Base-by-base conservation (phyloP, 2,113 vertebrate genomes). In the Heterotilapia buettikoferi region DNA sequence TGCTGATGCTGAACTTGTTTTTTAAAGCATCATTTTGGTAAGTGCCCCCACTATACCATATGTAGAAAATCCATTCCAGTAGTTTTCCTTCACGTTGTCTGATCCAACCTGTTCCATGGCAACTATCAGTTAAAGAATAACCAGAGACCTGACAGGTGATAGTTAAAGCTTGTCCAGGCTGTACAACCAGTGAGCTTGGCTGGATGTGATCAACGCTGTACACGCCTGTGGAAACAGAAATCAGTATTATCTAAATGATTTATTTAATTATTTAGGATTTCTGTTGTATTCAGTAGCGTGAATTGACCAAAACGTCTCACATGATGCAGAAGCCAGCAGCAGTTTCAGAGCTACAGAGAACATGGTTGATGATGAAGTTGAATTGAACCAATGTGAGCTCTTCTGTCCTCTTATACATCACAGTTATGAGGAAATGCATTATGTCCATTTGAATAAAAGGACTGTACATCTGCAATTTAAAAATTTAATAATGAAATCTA, bases 1-100 rank as follows among this genome's bases (percentile, higher is more conserved):
- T 93, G 53, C 31, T 63, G 63, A 86, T 36, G 6, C 52, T 79
- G 80, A 92, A 93, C 83, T 89, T 93, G 83, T 29, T 91, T 54
- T 94, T 92, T 14, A 92, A 61, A 52, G 84, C 81, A 43, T 73
- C 1, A 47, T 47, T 8, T 47, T 47, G 45, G 14, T 47, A 47
- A 47, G 45, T 47, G 14, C 1, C 2, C 45, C 45, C 14, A 47
- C 1, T 1, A 47, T 0, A 16, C 45, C 45, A 47, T 47, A 45
- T 45, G 43, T 45, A 45, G 3, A 45, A 45, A 45, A 45, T 45
- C 43, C 6, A 45, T 0, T 45, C 43, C 43, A 45, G 43, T 45
- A 2, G 2, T 45, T 45, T 45, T 45, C 1, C 43, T 45, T 45
- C 6, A 14, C 1, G 3, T 45, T 45, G 43, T 45, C 43, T 45